These are phyloP conservation scores for Yponomeuta plumbellus DNA, from an alignment of 2,888 invertebrate genomes.

Conservation along the genomic window DNA sequence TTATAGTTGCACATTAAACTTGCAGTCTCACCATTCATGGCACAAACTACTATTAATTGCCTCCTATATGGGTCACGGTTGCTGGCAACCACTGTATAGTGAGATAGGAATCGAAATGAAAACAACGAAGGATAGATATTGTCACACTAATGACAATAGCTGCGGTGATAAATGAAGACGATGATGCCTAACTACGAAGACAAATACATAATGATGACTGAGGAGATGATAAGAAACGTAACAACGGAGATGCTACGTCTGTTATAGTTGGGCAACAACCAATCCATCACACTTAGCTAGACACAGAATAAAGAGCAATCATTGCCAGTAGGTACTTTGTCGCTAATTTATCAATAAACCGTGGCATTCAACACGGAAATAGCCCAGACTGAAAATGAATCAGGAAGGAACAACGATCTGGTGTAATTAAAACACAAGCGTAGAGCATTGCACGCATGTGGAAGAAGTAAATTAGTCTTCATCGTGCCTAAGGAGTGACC, in stretches of 20 bases:
- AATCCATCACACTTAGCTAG: background rate
- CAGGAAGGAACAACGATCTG: background rate
- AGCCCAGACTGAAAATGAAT: background rate
- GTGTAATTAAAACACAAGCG: background rate
- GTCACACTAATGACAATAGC: conserved; percentile 5
- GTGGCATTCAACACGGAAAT: background rate
- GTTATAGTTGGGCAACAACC: background rate
- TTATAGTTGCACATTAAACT: conserved; percentile 47
- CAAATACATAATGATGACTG: conserved; percentile 1
- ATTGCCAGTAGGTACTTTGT: background rate
- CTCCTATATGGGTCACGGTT: conserved; percentile 35
- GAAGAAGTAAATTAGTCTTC: background rate
- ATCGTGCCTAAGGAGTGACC: too few species aligned
- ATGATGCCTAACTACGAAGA: background rate
- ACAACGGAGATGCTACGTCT: background rate
- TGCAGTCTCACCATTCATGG: conserved; percentile 50
- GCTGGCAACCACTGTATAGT: conserved; percentile 17
- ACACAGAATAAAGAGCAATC: background rate
- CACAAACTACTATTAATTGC: conserved; percentile 55
- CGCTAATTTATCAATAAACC: background rate
- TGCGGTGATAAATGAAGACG: conserved; percentile 3
- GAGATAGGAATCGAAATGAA: conserved; percentile 14
- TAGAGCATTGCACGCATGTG: background rate
- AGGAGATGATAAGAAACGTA: background rate
- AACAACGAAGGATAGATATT: background rate